phyloP scores from a whole-genome alignment of 2,113 vertebrate species.

The Vidua chalybeata region DNA sequence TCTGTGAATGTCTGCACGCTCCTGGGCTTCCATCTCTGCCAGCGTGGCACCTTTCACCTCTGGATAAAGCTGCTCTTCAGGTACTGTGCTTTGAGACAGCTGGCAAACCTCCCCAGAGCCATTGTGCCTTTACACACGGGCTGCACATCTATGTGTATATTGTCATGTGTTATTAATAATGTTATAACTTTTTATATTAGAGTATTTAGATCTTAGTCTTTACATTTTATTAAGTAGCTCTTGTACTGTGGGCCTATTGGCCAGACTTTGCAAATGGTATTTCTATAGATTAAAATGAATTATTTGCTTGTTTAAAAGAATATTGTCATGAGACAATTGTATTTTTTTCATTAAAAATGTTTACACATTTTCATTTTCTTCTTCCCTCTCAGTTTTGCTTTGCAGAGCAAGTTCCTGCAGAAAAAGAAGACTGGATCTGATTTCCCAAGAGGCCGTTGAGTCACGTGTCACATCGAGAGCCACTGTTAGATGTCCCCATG shows the following conservation, averaged over 20 bases:
- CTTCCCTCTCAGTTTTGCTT: neutral
- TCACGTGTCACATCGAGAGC: fast-evolving
- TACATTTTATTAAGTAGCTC: neutral
- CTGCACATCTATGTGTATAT: neutral
- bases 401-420: neutral
- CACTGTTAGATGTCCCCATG: neutral
- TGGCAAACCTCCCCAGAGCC: neutral
- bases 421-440: neutral
- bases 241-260: neutral
- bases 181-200: neutral
- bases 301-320: neutral
- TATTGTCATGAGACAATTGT: neutral
- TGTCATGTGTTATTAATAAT: neutral
- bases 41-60: neutral
- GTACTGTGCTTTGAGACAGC: neutral
- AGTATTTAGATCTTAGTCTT: neutral
- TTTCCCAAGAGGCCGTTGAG: neutral
- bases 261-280: neutral
- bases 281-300: neutral
- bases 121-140: neutral
- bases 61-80: neutral
- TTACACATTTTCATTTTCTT: neutral
- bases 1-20: neutral
- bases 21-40: neutral
- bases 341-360: neutral